Evolutionary conservation across 2,113 vertebrate genomes (phyloP).

Genomic region (Hypocryptadius cinnamomeus): DNA sequence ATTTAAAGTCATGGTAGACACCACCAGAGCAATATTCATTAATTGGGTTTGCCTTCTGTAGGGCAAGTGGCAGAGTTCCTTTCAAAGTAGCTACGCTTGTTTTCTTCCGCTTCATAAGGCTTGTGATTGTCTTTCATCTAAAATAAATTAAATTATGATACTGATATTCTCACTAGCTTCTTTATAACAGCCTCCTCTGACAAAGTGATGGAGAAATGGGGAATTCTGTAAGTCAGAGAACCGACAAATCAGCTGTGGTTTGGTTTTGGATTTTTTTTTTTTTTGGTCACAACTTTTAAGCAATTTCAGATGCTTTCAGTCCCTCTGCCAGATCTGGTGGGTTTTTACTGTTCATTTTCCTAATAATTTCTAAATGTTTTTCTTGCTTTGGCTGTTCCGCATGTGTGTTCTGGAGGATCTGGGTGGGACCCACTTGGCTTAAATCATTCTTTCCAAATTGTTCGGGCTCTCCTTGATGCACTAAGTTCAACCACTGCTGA

Average conservation of each 20-base stretch:
- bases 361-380: neutral
- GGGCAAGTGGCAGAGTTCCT: neutral
- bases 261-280: neutral
- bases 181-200: neutral
- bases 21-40: neutral
- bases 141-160: neutral
- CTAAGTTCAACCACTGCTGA: neutral
- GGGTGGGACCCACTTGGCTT: neutral
- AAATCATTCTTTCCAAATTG: conserved; percentile 9
- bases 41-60: neutral
- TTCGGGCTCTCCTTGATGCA: neutral
- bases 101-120: neutral
- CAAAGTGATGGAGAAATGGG: neutral
- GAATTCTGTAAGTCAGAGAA: neutral
- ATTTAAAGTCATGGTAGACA: neutral
- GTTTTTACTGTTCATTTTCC: conserved; percentile 6
- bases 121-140: neutral
- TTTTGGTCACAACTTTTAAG: neutral
- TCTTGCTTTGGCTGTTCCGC: neutral
- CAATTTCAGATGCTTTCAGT: conserved; percentile 2
- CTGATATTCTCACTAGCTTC: neutral
- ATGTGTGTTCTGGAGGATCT: conserved; percentile 2
- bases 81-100: neutral
- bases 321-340: neutral
- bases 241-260: neutral